Conservation (phyloP, 2,888 invertebrate genomes). For the Troilus luridus region DNA sequence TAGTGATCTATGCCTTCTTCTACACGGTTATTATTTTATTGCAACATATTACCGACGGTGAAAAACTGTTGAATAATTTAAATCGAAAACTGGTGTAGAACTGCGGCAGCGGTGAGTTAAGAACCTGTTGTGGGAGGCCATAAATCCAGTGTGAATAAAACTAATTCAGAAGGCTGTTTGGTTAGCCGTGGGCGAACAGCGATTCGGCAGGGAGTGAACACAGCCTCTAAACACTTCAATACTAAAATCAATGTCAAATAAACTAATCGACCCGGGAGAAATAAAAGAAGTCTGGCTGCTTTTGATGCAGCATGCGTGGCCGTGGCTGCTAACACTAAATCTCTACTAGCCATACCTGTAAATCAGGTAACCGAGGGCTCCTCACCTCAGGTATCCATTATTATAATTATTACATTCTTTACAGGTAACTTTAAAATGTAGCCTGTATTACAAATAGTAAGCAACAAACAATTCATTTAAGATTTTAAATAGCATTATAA, state of each 20-base stretch:
- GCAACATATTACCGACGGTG: not conserved
- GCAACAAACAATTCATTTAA: not conserved
- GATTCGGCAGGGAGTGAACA: constrained; percentile 38
- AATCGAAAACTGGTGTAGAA: constrained; percentile 18
- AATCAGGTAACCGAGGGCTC: not conserved
- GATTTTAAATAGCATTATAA: too few species aligned
- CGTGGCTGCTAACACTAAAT: constrained; percentile 1
- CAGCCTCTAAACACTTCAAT: constrained; percentile 30
- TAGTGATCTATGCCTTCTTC: not conserved
- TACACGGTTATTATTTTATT: not conserved
- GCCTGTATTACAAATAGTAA: not conserved
- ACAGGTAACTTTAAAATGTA: not conserved
- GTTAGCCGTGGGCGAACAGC: constrained; percentile 29
- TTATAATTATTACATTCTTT: not conserved
- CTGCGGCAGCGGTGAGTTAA: constrained; percentile 5
- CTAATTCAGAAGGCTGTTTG: constrained; percentile 40
- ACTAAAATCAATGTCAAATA: constrained; percentile 45
- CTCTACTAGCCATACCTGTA: not conserved
- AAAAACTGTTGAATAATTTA: constrained; percentile 34
- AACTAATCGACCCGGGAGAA: constrained; percentile 14
- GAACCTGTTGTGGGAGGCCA: constrained; percentile 11
- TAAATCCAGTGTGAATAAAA: constrained; percentile 44
- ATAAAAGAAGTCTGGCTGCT: constrained; percentile 12
- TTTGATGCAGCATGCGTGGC: constrained; percentile 37
- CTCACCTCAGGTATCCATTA: not conserved